Conservation (phyloP, 2,113 vertebrate genomes). For the Antechinus flavipes region DNA sequence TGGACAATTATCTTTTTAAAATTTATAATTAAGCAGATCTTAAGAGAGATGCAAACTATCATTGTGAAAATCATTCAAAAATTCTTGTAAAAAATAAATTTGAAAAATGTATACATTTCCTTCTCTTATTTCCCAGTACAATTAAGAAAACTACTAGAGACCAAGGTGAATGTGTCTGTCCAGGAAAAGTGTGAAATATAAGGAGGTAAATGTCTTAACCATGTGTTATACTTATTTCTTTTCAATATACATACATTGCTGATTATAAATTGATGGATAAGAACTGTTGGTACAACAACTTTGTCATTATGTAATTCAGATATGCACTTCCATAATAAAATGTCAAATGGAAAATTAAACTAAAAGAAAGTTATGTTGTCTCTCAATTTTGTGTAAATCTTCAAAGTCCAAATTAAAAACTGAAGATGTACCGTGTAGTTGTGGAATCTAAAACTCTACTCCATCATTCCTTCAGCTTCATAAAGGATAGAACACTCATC, state of each 20-base stretch:
- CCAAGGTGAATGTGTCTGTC: constrained; percentile 1
- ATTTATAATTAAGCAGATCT: neutral
- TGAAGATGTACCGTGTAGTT: constrained; percentile 73
- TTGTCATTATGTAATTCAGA: constrained; percentile 64
- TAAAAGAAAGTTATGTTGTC: constrained; percentile 76
- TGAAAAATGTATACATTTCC: neutral
- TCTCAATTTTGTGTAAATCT: constrained; percentile 79
- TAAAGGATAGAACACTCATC: constrained; percentile 61
- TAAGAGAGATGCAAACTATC: neutral
- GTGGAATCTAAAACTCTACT: constrained; percentile 65
- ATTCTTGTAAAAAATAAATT: constrained; percentile 19
- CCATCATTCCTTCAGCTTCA: constrained; percentile 60
- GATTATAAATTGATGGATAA: constrained; percentile 72
- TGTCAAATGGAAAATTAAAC: constrained; percentile 77
- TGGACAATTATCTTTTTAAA: neutral
- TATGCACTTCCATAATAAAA: constrained; percentile 42
- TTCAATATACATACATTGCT: constrained; percentile 59
- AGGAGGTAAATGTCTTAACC: constrained; percentile 55
- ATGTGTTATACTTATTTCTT: constrained; percentile 52
- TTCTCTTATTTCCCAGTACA: constrained; percentile 20
- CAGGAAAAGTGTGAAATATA: constrained; percentile 32
- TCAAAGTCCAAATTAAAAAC: constrained; percentile 81
- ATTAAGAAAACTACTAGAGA: constrained; percentile 39
- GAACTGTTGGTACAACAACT: constrained; percentile 56
- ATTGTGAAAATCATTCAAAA: constrained; percentile 11